phyloP scores from a whole-genome alignment of 2,888 invertebrate species.

The Tetragonisca angustula region DNA sequence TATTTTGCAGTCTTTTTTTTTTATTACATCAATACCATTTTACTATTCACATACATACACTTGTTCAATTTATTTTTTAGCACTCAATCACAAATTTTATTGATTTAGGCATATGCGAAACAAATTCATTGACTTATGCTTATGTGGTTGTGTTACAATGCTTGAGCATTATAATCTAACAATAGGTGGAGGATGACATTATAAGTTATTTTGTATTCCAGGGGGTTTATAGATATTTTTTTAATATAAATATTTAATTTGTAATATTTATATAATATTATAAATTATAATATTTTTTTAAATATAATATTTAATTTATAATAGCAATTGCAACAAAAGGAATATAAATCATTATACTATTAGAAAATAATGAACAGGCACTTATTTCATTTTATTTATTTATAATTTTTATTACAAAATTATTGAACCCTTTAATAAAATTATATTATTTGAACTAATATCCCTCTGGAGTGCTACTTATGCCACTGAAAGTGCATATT shows the following conservation, averaged over 20 bases:
- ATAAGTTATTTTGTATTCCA: constrained; percentile 63
- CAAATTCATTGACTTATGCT: constrained; percentile 68
- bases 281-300: background rate
- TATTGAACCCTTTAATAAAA: background rate
- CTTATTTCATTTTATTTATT: background rate
- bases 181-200: constrained; percentile 75
- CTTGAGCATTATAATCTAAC: constrained; percentile 79
- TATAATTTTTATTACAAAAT: background rate
- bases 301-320: background rate
- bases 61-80: constrained; percentile 56
- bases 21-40: constrained; percentile 56
- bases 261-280: too few species aligned
- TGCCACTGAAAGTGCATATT: constrained; percentile 65
- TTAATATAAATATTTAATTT: background rate
- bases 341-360: background rate
- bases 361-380: background rate
- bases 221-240: constrained; percentile 31
- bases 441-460: background rate
- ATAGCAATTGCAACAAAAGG: background rate
- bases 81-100: constrained; percentile 61
- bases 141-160: constrained; percentile 75
- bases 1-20: constrained; percentile 53
- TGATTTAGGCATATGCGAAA: constrained; percentile 55
- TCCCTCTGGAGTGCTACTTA: constrained; percentile 61
- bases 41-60: constrained; percentile 59